Percentiles rank a stretch among this genome's conserved stretches.
These are phyloP conservation scores for Oceanodroma leucorhoa DNA, from an alignment of 2,797 vertebrate genomes.

Conservation along the genomic window DNA sequence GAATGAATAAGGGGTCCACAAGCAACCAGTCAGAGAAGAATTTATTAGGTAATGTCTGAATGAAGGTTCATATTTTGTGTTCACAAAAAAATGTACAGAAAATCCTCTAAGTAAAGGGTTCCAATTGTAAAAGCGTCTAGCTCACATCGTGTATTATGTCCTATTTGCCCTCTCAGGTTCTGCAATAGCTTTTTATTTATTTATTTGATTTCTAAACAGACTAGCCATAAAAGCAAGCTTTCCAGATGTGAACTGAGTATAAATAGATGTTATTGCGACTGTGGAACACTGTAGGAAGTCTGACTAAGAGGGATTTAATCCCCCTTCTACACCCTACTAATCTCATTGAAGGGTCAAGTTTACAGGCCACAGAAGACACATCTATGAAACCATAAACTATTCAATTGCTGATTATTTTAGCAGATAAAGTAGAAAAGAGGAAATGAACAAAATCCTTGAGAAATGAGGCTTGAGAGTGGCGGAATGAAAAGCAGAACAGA, in stretches of 20 bases:
- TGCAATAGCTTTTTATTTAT: neutral
- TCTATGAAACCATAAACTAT: neutral
- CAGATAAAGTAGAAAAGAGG: neutral
- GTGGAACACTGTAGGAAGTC: neutral
- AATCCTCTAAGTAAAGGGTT: neutral
- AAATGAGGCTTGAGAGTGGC: neutral
- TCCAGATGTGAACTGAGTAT: neutral
- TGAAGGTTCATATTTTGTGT: neutral
- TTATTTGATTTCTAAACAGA: neutral
- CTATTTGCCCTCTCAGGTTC: neutral
- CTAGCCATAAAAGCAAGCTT: neutral
- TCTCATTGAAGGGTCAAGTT: neutral
- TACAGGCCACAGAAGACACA: neutral
- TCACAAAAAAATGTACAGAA: neutral
- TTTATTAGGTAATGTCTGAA: neutral
- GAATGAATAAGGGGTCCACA: neutral
- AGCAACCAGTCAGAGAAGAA: neutral
- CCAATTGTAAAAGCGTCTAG: neutral
- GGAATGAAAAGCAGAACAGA: neutral
- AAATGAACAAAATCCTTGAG: neutral
- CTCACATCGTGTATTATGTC: accelerated
- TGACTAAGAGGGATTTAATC: neutral
- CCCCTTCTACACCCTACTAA: neutral
- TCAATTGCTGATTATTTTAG: neutral
- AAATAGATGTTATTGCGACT: neutral